phyloP scores from a whole-genome alignment of 2,888 invertebrate species.

The Diadegma fenestrale region DNA sequence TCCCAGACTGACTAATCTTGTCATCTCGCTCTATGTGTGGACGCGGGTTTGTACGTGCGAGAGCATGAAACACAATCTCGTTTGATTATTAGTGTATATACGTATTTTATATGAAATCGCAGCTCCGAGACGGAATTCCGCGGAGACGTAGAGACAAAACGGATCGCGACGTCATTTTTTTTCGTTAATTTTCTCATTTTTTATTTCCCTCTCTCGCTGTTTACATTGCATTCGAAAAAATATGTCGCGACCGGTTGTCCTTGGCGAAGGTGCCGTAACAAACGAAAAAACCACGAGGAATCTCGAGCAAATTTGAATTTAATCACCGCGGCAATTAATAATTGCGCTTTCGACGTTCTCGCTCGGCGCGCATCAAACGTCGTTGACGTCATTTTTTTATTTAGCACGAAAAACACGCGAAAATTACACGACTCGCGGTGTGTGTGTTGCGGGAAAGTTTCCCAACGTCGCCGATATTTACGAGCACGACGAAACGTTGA shows the following conservation, averaged over 20 bases:
- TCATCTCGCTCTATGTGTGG: conserved; percentile 13
- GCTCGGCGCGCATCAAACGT: not conserved
- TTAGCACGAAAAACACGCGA: not conserved
- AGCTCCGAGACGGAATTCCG: conserved; percentile 26
- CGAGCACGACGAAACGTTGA: conserved; percentile 20
- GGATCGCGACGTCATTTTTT: conserved; percentile 21
- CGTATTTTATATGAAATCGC: conserved; percentile 21
- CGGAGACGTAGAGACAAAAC: conserved; percentile 25
- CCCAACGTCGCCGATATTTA: not conserved
- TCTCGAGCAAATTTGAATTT: not conserved
- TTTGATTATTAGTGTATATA: conserved; percentile 15
- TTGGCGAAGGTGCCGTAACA: not conserved
- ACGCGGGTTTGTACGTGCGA: not conserved
- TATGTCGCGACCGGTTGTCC: conserved; percentile 2
- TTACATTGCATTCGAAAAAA: conserved; percentile 5
- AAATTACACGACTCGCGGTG: too few species aligned
- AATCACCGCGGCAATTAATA: not conserved
- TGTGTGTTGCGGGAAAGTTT: too few species aligned
- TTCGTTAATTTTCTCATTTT: not conserved
- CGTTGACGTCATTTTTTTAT: not conserved
- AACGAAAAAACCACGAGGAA: not conserved
- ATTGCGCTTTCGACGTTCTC: not conserved
- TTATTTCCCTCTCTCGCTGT: not conserved
- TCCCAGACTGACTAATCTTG: conserved; percentile 59
- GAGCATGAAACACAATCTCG: not conserved